Conservation (phyloP, 2,888 invertebrate genomes). For the Bembecia ichneumoniformis region DNA sequence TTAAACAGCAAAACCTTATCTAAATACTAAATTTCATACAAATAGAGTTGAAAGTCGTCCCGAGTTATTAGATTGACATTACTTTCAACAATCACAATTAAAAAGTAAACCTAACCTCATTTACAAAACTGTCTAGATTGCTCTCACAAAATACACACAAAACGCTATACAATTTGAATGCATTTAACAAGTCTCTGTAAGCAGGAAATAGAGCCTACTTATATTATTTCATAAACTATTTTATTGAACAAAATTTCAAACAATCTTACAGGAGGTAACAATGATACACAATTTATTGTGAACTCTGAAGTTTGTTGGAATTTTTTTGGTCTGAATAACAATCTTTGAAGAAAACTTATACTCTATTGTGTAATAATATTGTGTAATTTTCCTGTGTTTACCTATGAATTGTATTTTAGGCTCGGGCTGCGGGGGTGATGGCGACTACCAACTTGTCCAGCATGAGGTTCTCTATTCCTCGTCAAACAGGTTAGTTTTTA, state of each 20-base stretch:
- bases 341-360: background rate
- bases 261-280: conserved; percentile 39
- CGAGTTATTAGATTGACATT: no score
- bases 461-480: conserved; percentile 98
- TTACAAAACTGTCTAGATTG: no score
- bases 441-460: conserved; percentile 98
- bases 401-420: conserved; percentile 46
- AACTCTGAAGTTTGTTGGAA: conserved; percentile 47
- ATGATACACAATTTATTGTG: conserved; percentile 8
- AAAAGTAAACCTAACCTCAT: no score
- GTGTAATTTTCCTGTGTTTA: conserved; percentile 15
- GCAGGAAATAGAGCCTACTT: no score
- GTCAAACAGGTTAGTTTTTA: conserved; percentile 84
- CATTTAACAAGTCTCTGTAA: no score
- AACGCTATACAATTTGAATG: no score
- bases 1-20: no score
- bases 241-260: conserved; percentile 38
- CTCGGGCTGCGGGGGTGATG: conserved; percentile 90
- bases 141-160: no score
- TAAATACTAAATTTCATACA: no score
- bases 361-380: background rate
- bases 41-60: no score
- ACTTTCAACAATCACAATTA: no score
- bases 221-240: no score
- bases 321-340: conserved; percentile 7